phyloP scores from a whole-genome alignment of 2,888 invertebrate genomes.

The Leptura quadrifasciata region DNA sequence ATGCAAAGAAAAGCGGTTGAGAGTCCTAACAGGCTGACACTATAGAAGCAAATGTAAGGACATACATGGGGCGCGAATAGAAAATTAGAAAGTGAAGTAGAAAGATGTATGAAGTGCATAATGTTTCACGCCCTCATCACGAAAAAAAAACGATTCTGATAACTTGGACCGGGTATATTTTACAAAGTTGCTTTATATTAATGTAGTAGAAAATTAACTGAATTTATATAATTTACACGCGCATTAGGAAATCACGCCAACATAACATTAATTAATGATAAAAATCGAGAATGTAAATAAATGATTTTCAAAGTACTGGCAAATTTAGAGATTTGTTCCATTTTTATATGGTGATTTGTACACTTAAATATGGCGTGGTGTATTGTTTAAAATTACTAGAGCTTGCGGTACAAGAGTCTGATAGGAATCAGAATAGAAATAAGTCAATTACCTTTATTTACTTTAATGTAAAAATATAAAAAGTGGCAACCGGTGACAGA shows the following conservation, averaged over 20 bases:
- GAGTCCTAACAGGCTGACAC: too few species aligned
- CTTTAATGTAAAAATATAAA: not conserved
- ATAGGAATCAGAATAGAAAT: constrained; percentile 2
- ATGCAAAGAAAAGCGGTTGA: too few species aligned
- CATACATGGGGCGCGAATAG: too few species aligned
- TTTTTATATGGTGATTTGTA: not conserved
- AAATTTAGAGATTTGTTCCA: constrained; percentile 6
- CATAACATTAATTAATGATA: not conserved
- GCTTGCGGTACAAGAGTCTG: not conserved
- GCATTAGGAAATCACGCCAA: not conserved
- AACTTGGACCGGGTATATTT: too few species aligned
- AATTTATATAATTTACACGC: too few species aligned
- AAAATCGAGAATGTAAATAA: not conserved
- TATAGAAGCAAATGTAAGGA: too few species aligned
- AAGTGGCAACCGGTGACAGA: not conserved
- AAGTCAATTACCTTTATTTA: constrained; percentile 1
- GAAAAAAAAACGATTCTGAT: too few species aligned
- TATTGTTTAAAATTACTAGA: constrained; percentile 7
- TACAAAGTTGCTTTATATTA: too few species aligned
- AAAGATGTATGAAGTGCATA: too few species aligned
- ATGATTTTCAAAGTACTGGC: not conserved
- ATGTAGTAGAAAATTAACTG: too few species aligned
- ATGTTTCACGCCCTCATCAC: too few species aligned
- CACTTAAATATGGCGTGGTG: not conserved
- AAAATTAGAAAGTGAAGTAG: too few species aligned